Evolutionary conservation across 1,140 invertebrate genomes (phyloP), one percentile per base, ranked within the genome.

Genomic region (Heliconius nattereri): DNA sequence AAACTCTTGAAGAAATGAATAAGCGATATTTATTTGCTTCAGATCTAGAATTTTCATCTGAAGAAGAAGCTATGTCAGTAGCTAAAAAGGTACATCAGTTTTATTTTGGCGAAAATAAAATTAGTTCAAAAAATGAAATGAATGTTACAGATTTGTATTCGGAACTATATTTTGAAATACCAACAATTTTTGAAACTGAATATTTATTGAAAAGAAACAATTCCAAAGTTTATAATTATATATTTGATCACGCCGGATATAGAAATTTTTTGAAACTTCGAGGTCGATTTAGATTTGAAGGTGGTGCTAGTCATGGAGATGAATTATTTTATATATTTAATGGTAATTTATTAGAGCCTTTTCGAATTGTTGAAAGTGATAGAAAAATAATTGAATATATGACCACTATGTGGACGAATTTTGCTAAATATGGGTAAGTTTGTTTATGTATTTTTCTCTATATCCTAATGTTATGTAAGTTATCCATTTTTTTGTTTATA

Each of bases 241-340:
- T 88, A 73, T 93, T 92, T 73, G 85, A 91, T 71, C 92, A 93
- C 72, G 79, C 81, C 29, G 92, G 92, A 70, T 77, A 78, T 8
- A 85, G 92, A 78, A 94, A 92, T 78, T 83, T 89, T 57, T 32
- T 92, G 75, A 94, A 93, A 82, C 75, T 37, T 23, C 70, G 84
- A 13, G 76, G 83, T 11, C 87, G 89, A 0, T 87, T 81, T 78
- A 71, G 71, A 26, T 80, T 86, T 9, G 82, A 86, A 77, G 60
- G 40, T 32, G 94, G 93, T 1, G 90, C 93, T 2, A 87, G 88
- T 79, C 93, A 94, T 76, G 89, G 75, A 45, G 93, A 94, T 82
- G 94, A 95, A 29, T 40, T 94, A 19, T 89, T 92, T 79, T 94
- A 94, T 79, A 79, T 95, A 75, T 94, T 95, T 75, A 80, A 91